A percentile compares a stretch with the other conserved stretches of the same genome.
phyloP scores from a whole-genome alignment of 1,140 invertebrate genomes.

The Procambarus virginalis region DNA sequence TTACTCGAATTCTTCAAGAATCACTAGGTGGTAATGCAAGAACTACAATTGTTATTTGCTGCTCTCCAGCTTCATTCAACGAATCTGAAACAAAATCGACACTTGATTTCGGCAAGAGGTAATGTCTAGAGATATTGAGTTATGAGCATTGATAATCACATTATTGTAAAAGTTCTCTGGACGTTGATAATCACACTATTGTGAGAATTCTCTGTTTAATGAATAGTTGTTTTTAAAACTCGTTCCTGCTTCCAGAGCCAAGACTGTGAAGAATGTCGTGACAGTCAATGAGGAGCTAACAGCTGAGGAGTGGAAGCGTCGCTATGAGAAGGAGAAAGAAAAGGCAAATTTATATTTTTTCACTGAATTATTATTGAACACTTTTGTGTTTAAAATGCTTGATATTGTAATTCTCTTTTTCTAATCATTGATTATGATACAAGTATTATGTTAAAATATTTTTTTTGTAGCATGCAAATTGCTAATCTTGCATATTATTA shows the following conservation, averaged over 20 bases:
- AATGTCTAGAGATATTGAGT: slow-evolving; percentile 36
- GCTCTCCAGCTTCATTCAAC: slow-evolving; percentile 99
- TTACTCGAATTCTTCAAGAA: slow-evolving; percentile 99
- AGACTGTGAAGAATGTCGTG: slow-evolving; percentile 99
- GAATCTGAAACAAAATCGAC: slow-evolving; percentile 99
- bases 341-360: slow-evolving; percentile 78
- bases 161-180: neutral
- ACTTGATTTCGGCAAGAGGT: slow-evolving; percentile 96
- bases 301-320: slow-evolving; percentile 99
- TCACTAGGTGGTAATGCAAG: slow-evolving; percentile 99
- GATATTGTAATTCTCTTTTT: no score
- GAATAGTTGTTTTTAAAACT: neutral
- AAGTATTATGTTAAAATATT: no score
- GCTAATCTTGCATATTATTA: no score
- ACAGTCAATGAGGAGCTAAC: slow-evolving; percentile 99
- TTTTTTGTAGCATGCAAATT: no score
- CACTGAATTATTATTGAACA: no score
- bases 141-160: neutral
- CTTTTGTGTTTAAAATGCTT: no score
- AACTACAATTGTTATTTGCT: slow-evolving; percentile 99
- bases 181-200: neutral
- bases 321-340: slow-evolving; percentile 98
- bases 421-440: no score
- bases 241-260: slow-evolving; percentile 82
- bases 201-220: neutral